phyloP scores from a whole-genome alignment of 2,797 vertebrate genomes.

The Limnodromus scolopaceus region DNA sequence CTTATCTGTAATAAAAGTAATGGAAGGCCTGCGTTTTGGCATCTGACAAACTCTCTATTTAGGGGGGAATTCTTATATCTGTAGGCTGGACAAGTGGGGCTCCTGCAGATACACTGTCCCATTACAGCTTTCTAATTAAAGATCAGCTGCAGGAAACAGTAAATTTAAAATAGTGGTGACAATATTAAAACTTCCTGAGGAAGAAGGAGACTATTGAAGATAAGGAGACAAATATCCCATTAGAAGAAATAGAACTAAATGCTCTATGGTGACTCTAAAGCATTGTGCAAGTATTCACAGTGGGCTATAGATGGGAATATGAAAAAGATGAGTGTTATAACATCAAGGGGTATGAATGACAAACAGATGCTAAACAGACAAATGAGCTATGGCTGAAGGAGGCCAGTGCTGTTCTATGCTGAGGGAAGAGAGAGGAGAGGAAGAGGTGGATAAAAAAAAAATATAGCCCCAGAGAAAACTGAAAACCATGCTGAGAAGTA shows the following conservation, averaged over 20 bases:
- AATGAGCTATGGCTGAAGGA: constrained; percentile 72
- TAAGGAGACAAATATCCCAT: constrained; percentile 40
- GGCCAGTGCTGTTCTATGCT: constrained; percentile 45
- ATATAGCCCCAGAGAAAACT: constrained; percentile 58
- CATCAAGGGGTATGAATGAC: constrained; percentile 73
- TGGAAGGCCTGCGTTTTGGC: background rate
- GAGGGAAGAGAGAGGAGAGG: constrained; percentile 57
- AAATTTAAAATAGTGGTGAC: constrained; percentile 42
- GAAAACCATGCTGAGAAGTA: constrained; percentile 57
- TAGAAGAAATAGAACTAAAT: constrained; percentile 20
- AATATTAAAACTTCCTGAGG: constrained; percentile 20
- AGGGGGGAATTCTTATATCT: background rate
- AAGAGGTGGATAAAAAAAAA: constrained; percentile 74
- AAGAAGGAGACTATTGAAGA: constrained; percentile 4
- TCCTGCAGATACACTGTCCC: background rate
- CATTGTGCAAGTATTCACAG: constrained; percentile 53
- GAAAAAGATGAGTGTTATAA: constrained; percentile 73
- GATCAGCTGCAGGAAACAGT: constrained; percentile 54
- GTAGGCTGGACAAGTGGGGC: background rate
- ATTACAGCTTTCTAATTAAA: constrained; percentile 41
- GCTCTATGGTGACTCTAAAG: constrained; percentile 2
- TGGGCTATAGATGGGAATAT: constrained; percentile 66
- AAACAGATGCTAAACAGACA: constrained; percentile 75
- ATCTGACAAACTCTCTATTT: background rate
- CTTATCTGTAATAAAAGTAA: background rate